Evolutionary conservation across 2,797 vertebrate species (phyloP).

Genomic region (Oceanodroma leucorhoa): DNA sequence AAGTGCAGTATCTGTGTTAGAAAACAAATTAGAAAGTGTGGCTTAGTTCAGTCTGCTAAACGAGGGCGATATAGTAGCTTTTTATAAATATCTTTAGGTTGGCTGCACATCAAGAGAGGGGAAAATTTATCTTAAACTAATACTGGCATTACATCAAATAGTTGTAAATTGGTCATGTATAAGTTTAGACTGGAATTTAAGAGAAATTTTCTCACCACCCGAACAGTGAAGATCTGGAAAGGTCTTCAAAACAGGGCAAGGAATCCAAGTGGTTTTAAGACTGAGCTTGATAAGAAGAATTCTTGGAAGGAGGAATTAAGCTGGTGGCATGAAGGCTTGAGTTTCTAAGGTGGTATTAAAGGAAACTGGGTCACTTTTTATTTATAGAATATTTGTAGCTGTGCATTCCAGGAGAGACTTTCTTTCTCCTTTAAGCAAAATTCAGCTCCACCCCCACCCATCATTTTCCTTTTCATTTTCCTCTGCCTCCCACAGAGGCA

Average conservation of each 20-base stretch:
- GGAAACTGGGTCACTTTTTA: background rate
- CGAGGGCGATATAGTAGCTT: background rate
- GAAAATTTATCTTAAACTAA: background rate
- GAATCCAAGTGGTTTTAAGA: background rate
- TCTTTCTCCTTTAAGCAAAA: background rate
- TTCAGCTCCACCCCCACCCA: background rate
- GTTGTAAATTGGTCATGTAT: background rate
- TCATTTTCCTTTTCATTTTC: background rate
- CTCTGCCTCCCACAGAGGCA: background rate
- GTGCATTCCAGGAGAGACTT: background rate
- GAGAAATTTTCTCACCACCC: background rate
- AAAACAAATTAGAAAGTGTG: background rate
- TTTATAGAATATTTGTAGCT: background rate
- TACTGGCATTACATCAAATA: constrained; percentile 18
- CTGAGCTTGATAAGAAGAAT: background rate
- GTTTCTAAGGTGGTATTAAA: background rate
- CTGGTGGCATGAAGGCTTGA: background rate
- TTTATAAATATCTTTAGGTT: background rate
- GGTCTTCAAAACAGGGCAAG: background rate
- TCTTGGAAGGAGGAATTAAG: background rate
- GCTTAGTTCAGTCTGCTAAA: background rate
- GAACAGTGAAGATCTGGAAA: background rate
- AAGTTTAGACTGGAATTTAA: background rate
- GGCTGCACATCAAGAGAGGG: background rate
- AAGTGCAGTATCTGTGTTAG: background rate